Conservation (phyloP, 2,888 invertebrate genomes). For the Cantharis flavilabris region DNA sequence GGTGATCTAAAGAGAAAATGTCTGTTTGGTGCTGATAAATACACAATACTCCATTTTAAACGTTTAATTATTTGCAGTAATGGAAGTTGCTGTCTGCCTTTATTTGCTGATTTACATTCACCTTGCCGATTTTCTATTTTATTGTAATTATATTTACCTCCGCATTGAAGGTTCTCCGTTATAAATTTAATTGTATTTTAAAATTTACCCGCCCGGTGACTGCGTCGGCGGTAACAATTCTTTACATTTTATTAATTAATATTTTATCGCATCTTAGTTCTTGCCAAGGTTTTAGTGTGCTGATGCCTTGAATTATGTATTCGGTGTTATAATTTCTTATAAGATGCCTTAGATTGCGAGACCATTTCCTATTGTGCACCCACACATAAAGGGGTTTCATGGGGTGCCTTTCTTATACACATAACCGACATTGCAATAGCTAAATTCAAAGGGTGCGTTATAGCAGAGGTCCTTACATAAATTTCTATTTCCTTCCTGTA, state of each 20-base stretch:
- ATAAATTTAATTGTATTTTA: neutral
- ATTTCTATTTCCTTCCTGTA: conserved; percentile 31
- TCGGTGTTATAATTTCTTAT: conserved; percentile 29
- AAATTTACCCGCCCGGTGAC: neutral
- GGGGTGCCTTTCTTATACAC: conserved; percentile 41
- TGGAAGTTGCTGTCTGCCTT: conserved; percentile 35
- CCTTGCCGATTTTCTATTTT: conserved; percentile 34
- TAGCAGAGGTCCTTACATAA: conserved; percentile 28
- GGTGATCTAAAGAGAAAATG: conserved; percentile 41
- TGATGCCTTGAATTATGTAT: conserved; percentile 11
- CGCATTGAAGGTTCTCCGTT: neutral
- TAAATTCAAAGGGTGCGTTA: conserved; percentile 41
- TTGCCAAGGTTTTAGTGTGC: neutral
- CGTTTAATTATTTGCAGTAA: conserved; percentile 47
- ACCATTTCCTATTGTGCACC: conserved; percentile 39
- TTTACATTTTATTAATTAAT: neutral
- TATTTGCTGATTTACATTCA: conserved; percentile 34
- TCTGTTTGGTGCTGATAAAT: conserved; percentile 48
- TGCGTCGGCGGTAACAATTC: neutral
- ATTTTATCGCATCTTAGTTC: neutral
- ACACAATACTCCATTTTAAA: conserved; percentile 46
- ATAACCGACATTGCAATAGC: conserved; percentile 42
- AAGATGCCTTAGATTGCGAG: conserved; percentile 29
- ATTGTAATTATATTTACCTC: conserved; percentile 24
- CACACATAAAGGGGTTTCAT: conserved; percentile 42